Base-by-base conservation (phyloP, 1,140 invertebrate genomes). In the Campoletis sonorensis region DNA sequence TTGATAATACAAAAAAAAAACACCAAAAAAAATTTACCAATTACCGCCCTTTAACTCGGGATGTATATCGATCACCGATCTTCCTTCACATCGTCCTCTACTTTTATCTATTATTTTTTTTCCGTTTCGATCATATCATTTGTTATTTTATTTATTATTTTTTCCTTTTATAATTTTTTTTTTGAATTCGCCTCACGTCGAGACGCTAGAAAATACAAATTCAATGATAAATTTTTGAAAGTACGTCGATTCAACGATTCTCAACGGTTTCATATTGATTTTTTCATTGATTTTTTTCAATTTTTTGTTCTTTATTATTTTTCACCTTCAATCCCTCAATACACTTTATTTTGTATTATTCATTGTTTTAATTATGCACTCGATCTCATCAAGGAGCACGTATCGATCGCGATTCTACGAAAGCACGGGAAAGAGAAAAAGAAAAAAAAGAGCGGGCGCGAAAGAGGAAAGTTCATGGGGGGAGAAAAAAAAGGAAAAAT, bases 11-110 rank as follows among this genome's bases (percentile, higher is more conserved):
- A 51, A 70, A 37, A 51, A 71, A 51, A 82, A 79, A 67, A 71
- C 73, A 26, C n/a, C n/a, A 45, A 58, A 21, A 10, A 54, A 78
- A 37, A 73, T 40, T 79, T n/a, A 68, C 58, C 45, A 71, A 71
- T 72, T 45, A 71, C 79, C 84, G 85, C 82, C 86, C 83, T 87
- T 86, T 87, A 86, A 85, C 86, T 87, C 85, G 90, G 90, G 90
- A 88, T 91, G 90, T 91, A 91, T 90, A 91, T 91, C 90, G 90
- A 87, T 87, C 82, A 88, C 84, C 76, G 79, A 68, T 80, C 61
- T 72, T 71, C 80, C 76, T 76, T 80, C 79, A 45, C 40, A 80
- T 80, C 70, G 51, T 76, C 79, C 78, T 80, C 61, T 77, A 67
- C 27, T 80, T 79, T 72, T 75, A 54, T 80, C 76, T 80, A 64